Base-by-base conservation (phyloP, 2,113 vertebrate species). In the Blennius ocellaris region DNA sequence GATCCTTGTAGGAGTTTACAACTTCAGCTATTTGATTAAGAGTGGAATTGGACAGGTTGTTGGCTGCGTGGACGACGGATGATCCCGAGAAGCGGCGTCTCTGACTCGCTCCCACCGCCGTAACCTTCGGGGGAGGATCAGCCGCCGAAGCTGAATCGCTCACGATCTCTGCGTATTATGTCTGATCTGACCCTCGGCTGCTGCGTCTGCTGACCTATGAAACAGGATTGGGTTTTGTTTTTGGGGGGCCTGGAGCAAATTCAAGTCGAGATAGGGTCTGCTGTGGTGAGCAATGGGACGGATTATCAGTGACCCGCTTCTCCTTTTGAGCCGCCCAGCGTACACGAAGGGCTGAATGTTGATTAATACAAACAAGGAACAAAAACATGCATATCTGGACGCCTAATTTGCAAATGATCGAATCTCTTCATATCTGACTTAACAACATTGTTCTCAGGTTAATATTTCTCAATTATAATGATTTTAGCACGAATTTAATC, bases 371-470 rank as follows among this genome's bases (percentile, higher is more conserved):
- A 6, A 64, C 38, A 45, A 44, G 9, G 41, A 7, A 44, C 44
- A 69, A 55, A 51, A 21, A 49, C 9, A 5, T 47, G 17, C 12
- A 73, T 8, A 77, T 54, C 50, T 48, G 38, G 11, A 65, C 58
- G 8, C 9, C 15, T 21, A 61, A 38, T 40, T 11, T 59, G 44
- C 1, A 37, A 6, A 52, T 69, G 7, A 41, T 44, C 36, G 37
- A 47, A 45, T 66, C 5, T 58, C 41, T 9, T 74, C 11, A 11
- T 50, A 17, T 73, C 45, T 30, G 10, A 60, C 21, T 60, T 51
- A 52, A 57, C 51, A 5, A 9, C 41, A 56, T 66, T 70, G 8
- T 52, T 21, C 38, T 53, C 10, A 68, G 57, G 72, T 57, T 40
- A 41, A 58, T 11, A 6, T 76, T 50, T 40, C 17, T 41, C 54